Percentiles rank a stretch among this genome's conserved stretches.
Evolutionary conservation across 2,113 vertebrate genomes (phyloP).

Genomic region (Phylloscopus whistleri): DNA sequence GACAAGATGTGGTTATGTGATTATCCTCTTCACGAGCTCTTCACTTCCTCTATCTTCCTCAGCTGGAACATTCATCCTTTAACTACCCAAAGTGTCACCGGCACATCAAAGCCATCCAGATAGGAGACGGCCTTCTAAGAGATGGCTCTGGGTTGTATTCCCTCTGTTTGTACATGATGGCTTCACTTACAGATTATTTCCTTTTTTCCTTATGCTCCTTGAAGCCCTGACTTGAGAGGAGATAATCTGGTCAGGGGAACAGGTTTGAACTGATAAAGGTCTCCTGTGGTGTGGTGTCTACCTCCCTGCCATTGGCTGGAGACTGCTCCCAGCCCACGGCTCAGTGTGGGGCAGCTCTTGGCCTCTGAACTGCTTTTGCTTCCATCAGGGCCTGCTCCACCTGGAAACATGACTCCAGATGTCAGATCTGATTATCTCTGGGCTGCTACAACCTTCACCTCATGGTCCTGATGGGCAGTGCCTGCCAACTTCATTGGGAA

Average conservation of each 20-base stretch:
- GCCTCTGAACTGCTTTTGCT: not conserved
- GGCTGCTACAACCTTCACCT: not conserved
- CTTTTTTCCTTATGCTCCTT: not conserved
- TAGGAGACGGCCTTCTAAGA: not conserved
- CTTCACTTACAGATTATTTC: not conserved
- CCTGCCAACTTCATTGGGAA: not conserved
- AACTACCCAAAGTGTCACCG: not conserved
- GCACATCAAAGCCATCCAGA: not conserved
- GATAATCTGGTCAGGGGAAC: not conserved
- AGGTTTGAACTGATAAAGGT: not conserved
- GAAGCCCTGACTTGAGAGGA: not conserved
- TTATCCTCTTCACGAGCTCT: not conserved
- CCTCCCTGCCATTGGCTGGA: not conserved
- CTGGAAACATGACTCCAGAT: not conserved
- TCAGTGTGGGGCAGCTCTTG: not conserved
- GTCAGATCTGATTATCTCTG: not conserved
- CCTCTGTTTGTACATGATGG: not conserved
- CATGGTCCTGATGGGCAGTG: not conserved
- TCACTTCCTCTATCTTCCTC: not conserved
- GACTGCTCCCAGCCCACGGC: not conserved
- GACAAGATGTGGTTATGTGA: not conserved
- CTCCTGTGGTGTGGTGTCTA: not conserved
- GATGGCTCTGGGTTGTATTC: not conserved
- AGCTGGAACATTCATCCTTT: not conserved
- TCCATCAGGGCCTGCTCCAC: not conserved